phyloP scores from a whole-genome alignment of 1,140 invertebrate genomes.

The Proctacanthus coquilletti region DNA sequence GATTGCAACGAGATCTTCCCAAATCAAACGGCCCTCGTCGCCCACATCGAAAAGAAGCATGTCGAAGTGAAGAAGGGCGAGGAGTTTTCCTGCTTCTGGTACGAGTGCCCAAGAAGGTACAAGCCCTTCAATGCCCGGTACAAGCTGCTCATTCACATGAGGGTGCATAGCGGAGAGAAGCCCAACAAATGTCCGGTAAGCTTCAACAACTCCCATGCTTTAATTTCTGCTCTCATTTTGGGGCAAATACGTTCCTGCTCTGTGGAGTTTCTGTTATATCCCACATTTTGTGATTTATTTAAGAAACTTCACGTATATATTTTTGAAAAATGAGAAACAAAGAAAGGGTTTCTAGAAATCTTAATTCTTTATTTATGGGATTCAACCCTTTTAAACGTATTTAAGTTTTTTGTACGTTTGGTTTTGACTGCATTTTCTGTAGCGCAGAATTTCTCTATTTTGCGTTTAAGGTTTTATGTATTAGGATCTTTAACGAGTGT shows the following conservation, averaged over 20 bases:
- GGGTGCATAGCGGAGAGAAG: slow-evolving; percentile 90
- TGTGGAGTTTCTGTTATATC: no score
- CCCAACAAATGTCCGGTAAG: slow-evolving; percentile 92
- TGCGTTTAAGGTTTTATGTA: no score
- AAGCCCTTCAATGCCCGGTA: slow-evolving; percentile 92
- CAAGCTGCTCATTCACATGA: slow-evolving; percentile 91
- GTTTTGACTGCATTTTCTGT: no score
- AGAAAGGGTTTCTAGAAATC: no score
- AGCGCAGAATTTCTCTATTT: no score
- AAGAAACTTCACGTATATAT: no score
- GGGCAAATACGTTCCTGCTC: background rate
- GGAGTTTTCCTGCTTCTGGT: slow-evolving; percentile 87
- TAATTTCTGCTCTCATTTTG: background rate
- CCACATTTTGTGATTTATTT: no score
- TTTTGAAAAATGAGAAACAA: no score
- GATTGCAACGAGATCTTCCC: slow-evolving; percentile 65
- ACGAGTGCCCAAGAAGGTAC: slow-evolving; percentile 64
- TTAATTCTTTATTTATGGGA: no score
- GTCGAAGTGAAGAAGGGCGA: slow-evolving; percentile 73
- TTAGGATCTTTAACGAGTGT: no score
- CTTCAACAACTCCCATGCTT: slow-evolving; percentile 11
- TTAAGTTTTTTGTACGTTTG: no score
- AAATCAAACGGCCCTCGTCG: slow-evolving; percentile 64
- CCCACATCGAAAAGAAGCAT: slow-evolving; percentile 81
- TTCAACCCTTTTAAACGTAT: no score